Evolutionary conservation across 1,140 invertebrate species (phyloP).

Genomic region (Temnothorax nylanderi): DNA sequence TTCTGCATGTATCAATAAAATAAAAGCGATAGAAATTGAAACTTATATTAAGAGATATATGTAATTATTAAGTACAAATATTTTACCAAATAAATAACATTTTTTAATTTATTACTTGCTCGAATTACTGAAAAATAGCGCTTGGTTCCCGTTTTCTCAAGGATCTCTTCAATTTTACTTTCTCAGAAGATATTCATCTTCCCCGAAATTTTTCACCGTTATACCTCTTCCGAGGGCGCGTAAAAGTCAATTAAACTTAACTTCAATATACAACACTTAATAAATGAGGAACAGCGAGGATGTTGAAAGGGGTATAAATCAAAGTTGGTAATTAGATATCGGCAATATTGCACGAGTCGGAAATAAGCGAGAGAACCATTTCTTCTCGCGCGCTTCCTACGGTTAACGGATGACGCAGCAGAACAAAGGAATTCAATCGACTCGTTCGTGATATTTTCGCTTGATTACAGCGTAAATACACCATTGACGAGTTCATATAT

Average conservation of each 20-base stretch:
- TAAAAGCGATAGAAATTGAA: not conserved
- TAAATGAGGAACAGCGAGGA: not conserved
- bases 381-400: not conserved
- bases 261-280: conserved; percentile 1
- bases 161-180: conserved; percentile 4
- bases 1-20: not conserved
- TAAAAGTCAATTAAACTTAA: conserved; percentile 38
- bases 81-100: not conserved
- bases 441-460: not conserved
- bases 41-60: not conserved
- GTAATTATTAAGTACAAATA: not conserved
- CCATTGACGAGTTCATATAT: conserved; percentile 46
- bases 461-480: conserved; percentile 52
- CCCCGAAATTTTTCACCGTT: not conserved
- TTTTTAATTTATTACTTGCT: not conserved
- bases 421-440: not conserved
- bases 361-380: not conserved
- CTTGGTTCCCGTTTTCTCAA: not conserved
- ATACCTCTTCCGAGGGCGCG: not conserved
- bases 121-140: not conserved
- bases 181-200: not conserved
- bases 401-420: not conserved
- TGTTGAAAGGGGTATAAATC: conserved; percentile 5
- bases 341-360: not conserved
- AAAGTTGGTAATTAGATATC: conserved; percentile 22